Conservation (phyloP, 2,888 invertebrate species). For the Osmoderma eremita region DNA sequence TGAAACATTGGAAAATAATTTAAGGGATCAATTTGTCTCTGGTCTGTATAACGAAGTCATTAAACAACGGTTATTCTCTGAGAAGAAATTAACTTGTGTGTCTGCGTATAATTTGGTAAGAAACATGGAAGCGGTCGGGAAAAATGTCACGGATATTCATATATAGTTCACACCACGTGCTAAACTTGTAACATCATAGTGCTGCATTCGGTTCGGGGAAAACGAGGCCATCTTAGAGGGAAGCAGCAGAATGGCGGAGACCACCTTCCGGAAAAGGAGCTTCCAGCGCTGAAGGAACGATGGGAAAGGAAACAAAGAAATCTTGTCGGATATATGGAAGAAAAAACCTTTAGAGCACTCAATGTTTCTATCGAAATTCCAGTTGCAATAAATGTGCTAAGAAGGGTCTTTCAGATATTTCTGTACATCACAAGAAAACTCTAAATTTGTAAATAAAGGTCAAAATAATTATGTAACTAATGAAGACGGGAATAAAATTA, state of each 20-base stretch:
- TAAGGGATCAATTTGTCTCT: slow-evolving; percentile 35
- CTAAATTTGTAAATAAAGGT: slow-evolving; percentile 13
- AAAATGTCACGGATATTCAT: slow-evolving; percentile 4
- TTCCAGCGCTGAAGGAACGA: background rate
- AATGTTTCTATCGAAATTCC: slow-evolving; percentile 27
- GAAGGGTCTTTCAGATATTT: slow-evolving; percentile 25
- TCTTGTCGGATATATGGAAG: slow-evolving; percentile 8
- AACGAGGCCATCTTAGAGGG: background rate
- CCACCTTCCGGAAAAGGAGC: background rate
- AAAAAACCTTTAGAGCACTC: slow-evolving; percentile 5
- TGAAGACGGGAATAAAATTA: background rate
- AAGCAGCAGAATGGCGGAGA: no score
- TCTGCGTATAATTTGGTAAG: slow-evolving; percentile 21
- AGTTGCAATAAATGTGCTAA: slow-evolving; percentile 23
- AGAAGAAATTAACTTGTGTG: slow-evolving; percentile 22
- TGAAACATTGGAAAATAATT: background rate
- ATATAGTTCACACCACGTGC: slow-evolving; percentile 17
- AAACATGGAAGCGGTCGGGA: slow-evolving; percentile 11
- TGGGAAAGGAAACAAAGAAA: no score
- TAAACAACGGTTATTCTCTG: slow-evolving; percentile 33
- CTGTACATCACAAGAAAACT: background rate
- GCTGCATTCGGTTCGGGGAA: background rate
- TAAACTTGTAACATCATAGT: background rate
- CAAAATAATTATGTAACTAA: background rate
- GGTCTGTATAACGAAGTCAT: slow-evolving; percentile 9